Evolutionary conservation across 2,113 vertebrate genomes (phyloP).

Genomic region (Polypterus bichir): DNA sequence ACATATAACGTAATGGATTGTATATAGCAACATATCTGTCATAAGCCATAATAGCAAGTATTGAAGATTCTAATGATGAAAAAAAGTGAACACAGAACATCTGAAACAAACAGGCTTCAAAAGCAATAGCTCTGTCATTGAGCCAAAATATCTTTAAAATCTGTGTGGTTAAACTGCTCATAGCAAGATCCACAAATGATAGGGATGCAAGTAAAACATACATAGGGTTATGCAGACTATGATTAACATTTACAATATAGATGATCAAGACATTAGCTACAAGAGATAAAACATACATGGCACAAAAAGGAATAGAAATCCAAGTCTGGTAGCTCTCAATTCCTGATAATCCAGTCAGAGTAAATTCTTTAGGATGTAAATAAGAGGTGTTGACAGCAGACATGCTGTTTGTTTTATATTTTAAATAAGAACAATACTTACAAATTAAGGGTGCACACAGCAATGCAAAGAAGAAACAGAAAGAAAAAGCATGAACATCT

Average conservation of each 20-base stretch:
- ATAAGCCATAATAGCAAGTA: conserved; percentile 47
- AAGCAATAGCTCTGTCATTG: conserved; percentile 22
- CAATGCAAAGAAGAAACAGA: too few species aligned
- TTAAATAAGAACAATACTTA: too few species aligned
- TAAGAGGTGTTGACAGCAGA: not conserved
- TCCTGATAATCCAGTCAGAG: not conserved
- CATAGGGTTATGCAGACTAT: not conserved
- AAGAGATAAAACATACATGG: not conserved
- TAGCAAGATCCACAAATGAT: not conserved
- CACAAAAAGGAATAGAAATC: not conserved
- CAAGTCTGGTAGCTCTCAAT: not conserved
- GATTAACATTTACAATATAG: not conserved
- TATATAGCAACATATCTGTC: conserved; percentile 43
- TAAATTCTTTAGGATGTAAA: not conserved
- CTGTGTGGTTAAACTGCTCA: not conserved
- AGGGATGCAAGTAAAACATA: not conserved
- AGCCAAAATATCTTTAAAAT: conserved; percentile 32
- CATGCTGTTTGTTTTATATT: not conserved
- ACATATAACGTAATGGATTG: conserved; percentile 29
- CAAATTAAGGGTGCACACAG: too few species aligned
- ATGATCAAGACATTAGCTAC: not conserved
- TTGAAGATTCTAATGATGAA: conserved; percentile 40
- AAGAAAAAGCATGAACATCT: too few species aligned
- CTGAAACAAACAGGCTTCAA: conserved; percentile 39
- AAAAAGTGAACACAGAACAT: conserved; percentile 46